phyloP scores from a whole-genome alignment of 2,797 vertebrate species.

The Falco biarmicus region DNA sequence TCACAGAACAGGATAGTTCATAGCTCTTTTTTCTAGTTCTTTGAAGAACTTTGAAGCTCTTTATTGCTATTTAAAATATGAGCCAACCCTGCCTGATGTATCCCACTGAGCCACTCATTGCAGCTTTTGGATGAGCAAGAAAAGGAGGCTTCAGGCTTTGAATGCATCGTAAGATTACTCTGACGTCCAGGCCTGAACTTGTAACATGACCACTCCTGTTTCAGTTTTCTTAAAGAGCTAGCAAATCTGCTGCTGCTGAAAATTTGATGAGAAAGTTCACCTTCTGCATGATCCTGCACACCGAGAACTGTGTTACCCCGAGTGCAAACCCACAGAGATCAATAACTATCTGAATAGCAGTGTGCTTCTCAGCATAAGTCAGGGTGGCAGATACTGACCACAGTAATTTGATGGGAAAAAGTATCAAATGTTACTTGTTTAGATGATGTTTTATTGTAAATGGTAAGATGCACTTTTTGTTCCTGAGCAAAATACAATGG shows the following conservation, averaged over 20 bases:
- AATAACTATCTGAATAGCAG: background rate
- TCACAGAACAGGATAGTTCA: background rate
- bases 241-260: background rate
- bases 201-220: background rate
- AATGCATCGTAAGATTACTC: background rate
- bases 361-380: background rate
- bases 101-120: background rate
- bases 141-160: background rate
- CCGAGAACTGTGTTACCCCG: background rate
- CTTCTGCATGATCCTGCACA: background rate
- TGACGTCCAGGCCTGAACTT: background rate
- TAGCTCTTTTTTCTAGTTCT: background rate
- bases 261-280: background rate
- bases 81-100: background rate
- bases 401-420: background rate
- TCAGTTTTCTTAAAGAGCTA: background rate
- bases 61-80: background rate
- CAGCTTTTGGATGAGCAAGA: background rate
- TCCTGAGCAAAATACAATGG: background rate
- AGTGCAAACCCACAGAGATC: background rate
- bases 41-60: background rate
- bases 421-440: background rate
- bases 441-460: background rate
- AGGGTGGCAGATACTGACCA: background rate
- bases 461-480: background rate